Percentiles rank a stretch among this genome's conserved stretches.
Conservation (phyloP, 2,113 vertebrate species). For the Amphilophus citrinellus region DNA sequence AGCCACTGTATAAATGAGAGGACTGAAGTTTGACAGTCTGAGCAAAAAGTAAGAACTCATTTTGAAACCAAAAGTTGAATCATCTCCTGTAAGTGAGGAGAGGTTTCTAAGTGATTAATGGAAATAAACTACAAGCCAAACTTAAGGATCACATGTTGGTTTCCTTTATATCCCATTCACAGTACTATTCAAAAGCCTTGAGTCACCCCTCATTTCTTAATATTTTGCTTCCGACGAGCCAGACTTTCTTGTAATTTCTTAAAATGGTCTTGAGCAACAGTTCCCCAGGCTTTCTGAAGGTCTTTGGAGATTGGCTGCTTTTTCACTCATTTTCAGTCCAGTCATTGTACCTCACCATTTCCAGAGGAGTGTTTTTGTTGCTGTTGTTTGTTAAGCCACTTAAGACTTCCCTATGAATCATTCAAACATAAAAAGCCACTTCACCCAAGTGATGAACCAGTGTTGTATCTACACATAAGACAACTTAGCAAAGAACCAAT, state of each 20-base stretch:
- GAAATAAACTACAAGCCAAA: neutral
- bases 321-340: no score
- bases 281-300: neutral
- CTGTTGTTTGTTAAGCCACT: no score
- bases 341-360: no score
- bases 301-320: neutral
- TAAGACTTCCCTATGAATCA: no score
- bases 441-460: no score
- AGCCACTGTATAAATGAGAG: neutral
- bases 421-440: no score
- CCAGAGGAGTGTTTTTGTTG: no score
- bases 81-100: neutral
- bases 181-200: neutral
- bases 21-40: neutral
- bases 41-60: neutral
- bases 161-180: neutral
- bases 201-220: neutral
- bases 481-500: no score
- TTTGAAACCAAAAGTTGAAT: neutral
- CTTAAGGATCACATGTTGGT: neutral
- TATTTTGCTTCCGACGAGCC: neutral
- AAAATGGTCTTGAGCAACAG: neutral
- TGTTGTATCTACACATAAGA: no score
- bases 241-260: neutral
- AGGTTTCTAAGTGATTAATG: neutral